These are phyloP conservation scores for Epinephelus moara DNA, from an alignment of 2,113 vertebrate species.

Conservation along the genomic window DNA sequence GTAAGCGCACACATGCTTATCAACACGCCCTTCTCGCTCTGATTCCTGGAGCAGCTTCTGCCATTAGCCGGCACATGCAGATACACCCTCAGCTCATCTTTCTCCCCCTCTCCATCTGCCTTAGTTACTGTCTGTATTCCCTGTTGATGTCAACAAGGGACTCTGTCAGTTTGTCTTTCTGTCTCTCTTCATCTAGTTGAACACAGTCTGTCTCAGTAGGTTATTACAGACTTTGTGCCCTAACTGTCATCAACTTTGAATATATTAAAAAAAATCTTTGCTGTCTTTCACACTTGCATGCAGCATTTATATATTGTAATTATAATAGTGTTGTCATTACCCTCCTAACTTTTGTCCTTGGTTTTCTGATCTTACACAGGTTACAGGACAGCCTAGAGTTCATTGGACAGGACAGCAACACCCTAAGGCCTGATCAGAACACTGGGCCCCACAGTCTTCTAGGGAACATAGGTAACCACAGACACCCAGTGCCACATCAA, in stretches of 20 bases:
- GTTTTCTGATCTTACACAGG: slow-evolving; percentile 71
- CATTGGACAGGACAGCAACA: slow-evolving; percentile 93
- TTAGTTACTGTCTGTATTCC: background rate
- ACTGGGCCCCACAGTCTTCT: slow-evolving; percentile 91
- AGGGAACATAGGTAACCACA: slow-evolving; percentile 93
- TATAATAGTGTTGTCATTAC: background rate
- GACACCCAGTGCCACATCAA: background rate
- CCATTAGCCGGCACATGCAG: background rate
- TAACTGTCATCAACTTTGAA: background rate
- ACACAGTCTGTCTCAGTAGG: background rate
- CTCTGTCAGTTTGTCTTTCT: background rate
- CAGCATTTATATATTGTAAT: background rate
- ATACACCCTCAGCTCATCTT: background rate
- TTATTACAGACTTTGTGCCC: background rate
- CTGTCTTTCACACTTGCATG: background rate
- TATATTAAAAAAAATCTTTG: too few relatives aligned
- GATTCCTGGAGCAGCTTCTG: slow-evolving; percentile 5
- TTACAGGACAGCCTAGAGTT: slow-evolving; percentile 98
- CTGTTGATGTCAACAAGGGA: background rate
- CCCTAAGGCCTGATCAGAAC: slow-evolving; percentile 92
- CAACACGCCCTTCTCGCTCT: background rate
- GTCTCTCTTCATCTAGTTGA: background rate
- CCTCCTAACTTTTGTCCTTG: background rate
- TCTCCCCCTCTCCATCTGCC: slow-evolving; percentile 8
- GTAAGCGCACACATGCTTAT: slow-evolving; percentile 84